Base-by-base conservation (phyloP, 2,797 vertebrate genomes). In the Notolepis coatsorum region DNA sequence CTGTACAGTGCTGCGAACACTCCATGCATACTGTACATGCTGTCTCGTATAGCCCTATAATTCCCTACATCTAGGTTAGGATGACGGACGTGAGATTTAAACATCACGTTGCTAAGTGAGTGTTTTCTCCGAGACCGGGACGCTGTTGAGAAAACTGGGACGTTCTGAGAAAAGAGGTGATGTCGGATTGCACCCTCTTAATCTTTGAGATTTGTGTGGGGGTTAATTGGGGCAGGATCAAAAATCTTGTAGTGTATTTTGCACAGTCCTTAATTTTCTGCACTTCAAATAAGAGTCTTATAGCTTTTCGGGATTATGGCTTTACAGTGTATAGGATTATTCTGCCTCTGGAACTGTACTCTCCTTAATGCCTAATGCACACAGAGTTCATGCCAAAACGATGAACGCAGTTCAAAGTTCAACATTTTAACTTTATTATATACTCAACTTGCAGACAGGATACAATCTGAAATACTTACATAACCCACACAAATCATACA, bases 241-340 rank as follows among this genome's bases (percentile, higher is more conserved):
- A 47, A 45, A 55, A 75, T 61, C 58, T 15, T 7, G 35, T n/a
- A 20, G 33, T 39, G 49, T 30, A 54, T 65, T 63, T 60, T 71
- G 43, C n/a, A 2, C 38, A n/a, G n/a, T n/a, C n/a, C n/a, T n/a
- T n/a, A n/a, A n/a, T n/a, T n/a, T n/a, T n/a, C n/a, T 7, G 23
- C 61, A 31, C 71, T 74, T 75, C 53, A 80, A 55, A 75, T 13
- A 21, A 77, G 68, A 77, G 57, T 73, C 61, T 63, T 49, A 73
- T 75, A 80, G 68, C 74, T 60, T 41, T 74, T 42, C 65, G 61
- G 75, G 80, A 84, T 84, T 83, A 83, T 0, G 8, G 76, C 31
- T 82, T 81, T 80, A 65, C 52, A 55, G 56, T 66, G 59, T 77
- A 20, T 0, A 52, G 74, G 85, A 88, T 87, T 86, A 86, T 20